Percentiles rank a stretch among this genome's conserved stretches.
These are phyloP conservation scores for Tyrophagus putrescentiae DNA, from an alignment of 1,140 invertebrate genomes.

Conservation along the genomic window DNA sequence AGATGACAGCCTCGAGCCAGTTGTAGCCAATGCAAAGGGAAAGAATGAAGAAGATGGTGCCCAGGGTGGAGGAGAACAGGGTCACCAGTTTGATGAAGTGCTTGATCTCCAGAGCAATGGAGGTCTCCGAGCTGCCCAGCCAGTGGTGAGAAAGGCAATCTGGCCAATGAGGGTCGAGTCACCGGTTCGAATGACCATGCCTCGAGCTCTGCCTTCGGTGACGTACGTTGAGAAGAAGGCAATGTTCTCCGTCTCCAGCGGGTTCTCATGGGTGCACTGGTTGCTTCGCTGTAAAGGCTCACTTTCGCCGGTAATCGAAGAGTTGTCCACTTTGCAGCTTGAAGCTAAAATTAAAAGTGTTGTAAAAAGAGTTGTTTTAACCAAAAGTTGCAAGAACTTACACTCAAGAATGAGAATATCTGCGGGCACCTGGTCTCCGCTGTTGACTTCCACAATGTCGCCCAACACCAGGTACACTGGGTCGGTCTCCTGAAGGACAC, in stretches of 20 bases:
- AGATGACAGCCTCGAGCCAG: slow-evolving; percentile 95
- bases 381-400: slow-evolving; percentile 24
- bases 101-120: slow-evolving; percentile 51
- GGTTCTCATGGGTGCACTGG: slow-evolving; percentile 50
- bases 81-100: slow-evolving; percentile 98
- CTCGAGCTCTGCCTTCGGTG: slow-evolving; percentile 53
- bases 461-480: slow-evolving; percentile 56
- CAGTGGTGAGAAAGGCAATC: slow-evolving; percentile 87
- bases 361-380: slow-evolving; percentile 43
- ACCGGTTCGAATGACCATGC: slow-evolving; percentile 86
- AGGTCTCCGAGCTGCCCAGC: slow-evolving; percentile 75
- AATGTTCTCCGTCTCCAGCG: slow-evolving; percentile 52
- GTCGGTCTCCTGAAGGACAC: slow-evolving; percentile 71
- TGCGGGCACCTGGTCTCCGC: slow-evolving; percentile 46
- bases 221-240: slow-evolving; percentile 56
- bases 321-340: slow-evolving; percentile 51
- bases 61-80: slow-evolving; percentile 44
- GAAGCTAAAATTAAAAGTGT: slow-evolving; percentile 45
- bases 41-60: slow-evolving; percentile 34
- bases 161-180: slow-evolving; percentile 95
- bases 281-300: slow-evolving; percentile 44
- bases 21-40: slow-evolving; percentile 67
- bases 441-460: slow-evolving; percentile 63
- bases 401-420: slow-evolving; percentile 29
- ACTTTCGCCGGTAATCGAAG: slow-evolving; percentile 57